Evolutionary conservation across 1,140 invertebrate species (phyloP).

Genomic region (Carcinoscorpius rotundicauda): DNA sequence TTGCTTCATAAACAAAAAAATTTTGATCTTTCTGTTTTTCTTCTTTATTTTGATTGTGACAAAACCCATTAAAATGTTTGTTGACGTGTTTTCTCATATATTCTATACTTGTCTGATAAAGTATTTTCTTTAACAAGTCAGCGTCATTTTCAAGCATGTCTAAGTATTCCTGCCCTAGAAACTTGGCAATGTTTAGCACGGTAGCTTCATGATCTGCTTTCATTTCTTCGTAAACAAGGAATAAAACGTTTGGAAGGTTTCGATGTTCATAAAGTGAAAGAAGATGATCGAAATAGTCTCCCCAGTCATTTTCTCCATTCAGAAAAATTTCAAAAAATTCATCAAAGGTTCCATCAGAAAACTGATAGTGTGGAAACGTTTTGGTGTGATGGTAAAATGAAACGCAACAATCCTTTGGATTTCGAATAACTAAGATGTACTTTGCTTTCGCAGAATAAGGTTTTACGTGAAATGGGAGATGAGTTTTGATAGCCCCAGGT

Average conservation of each 20-base stretch:
- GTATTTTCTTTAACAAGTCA: constrained; percentile 3
- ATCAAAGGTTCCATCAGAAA: constrained; percentile 13
- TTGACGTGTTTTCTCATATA: constrained; percentile 12
- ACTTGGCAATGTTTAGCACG: too few species aligned
- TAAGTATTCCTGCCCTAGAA: too few species aligned
- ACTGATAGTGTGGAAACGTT: not conserved
- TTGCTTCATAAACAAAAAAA: too few species aligned
- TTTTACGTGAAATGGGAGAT: constrained; percentile 58
- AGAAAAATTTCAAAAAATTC: constrained; percentile 18
- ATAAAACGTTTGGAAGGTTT: constrained; percentile 23
- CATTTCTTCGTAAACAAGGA: too few species aligned
- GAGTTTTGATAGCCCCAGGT: constrained; percentile 42
- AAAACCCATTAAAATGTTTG: not conserved
- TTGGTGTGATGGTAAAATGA: constrained; percentile 70
- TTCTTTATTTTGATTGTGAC: too few species aligned
- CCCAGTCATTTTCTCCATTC: constrained; percentile 9
- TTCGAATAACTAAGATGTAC: constrained; percentile 55
- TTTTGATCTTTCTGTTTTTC: too few species aligned
- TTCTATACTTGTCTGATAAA: constrained; percentile 9
- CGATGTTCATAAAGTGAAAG: constrained; percentile 19
- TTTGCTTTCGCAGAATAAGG: constrained; percentile 31
- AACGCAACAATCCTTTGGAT: constrained; percentile 74
- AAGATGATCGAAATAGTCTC: constrained; percentile 27
- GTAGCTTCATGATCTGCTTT: too few species aligned
- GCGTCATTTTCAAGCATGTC: too few species aligned